Evolutionary conservation across 2,113 vertebrate species (phyloP), one percentile per base, ranked within the genome.

Genomic region (Galemys pyrenaicus): DNA sequence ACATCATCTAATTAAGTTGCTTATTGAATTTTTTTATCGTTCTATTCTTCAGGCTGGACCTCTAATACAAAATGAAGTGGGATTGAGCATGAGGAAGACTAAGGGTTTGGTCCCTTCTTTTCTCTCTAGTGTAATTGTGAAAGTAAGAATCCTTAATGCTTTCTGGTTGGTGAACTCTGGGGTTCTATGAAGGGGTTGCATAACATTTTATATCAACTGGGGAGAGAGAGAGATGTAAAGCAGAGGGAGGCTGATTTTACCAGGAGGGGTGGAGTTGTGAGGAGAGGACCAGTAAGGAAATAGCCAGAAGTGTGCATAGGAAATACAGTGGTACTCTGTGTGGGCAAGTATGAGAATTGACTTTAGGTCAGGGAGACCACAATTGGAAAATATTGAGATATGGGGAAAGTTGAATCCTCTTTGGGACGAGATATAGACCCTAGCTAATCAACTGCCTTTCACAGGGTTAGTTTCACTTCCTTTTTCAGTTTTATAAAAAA

Each of bases 11-110:
- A 81, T 26, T 62, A 20, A 22, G 44, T 77, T 71, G 32, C 71
- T 77, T 32, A 86, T 60, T 71, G 51, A 85, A 51, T 91, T 88
- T 88, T 65, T 67, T 91, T 93, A 70, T 32, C 37, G 56, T 89
- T 60, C 54, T 75, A 1, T 22, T 85, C 60, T 71, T 64, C 26
- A 5, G 1, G 17, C 56, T 93, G 16, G 37, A 39, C 39, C 78
- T 85, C 0, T 93, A 79, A 39, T 67, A 68, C 74, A 68, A 41
- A 80, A 56, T 62, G 24, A 94, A 89, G 39, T 73, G 51, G 73
- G 87, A 82, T 30, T 60, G 39, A 82, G 49, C 35, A 28, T 88
- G 51, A 75, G n/a, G 49, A 56, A 37, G 58, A 62, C 41, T 46
- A 32, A 83, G 73, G 65, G 68, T 80, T 84, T 58, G 56, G 41